Conservation (phyloP, 2,113 vertebrate species). For the Carlito syrichta region DNA sequence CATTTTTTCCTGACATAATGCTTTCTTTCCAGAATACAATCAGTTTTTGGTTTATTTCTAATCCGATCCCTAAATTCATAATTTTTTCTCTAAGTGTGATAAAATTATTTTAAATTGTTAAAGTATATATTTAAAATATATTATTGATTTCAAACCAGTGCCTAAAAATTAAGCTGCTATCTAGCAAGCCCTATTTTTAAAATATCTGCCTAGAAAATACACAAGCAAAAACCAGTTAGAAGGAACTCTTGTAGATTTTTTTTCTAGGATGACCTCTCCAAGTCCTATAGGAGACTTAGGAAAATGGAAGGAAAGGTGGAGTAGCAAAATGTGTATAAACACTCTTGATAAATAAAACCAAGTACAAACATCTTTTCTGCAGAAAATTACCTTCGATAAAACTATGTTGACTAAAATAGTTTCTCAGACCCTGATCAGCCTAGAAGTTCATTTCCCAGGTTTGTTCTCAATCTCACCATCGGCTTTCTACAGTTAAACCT, state of each 20-base stretch:
- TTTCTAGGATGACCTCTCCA: not conserved
- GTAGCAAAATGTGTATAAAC: not conserved
- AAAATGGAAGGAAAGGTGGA: not conserved
- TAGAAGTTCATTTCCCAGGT: not conserved
- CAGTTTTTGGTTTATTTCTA: not conserved
- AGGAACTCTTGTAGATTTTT: not conserved
- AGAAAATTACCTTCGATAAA: not conserved
- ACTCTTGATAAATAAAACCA: not conserved
- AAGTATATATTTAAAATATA: constrained; percentile 30
- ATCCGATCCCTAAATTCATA: not conserved
- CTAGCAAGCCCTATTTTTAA: not conserved
- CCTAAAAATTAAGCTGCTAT: not conserved
- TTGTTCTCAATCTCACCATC: not conserved
- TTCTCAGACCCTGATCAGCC: not conserved
- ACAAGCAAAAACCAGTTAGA: not conserved
- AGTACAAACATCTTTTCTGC: not conserved
- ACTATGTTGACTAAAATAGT: not conserved
- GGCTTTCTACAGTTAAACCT: not conserved
- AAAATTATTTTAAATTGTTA: not conserved
- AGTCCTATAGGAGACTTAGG: not conserved
- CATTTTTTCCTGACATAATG: not conserved
- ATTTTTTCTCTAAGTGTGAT: not conserved
- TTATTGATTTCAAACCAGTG: constrained; percentile 1
- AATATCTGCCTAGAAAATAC: not conserved
- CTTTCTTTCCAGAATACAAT: not conserved